phyloP scores from a whole-genome alignment of 1,140 invertebrate species.

The Alviniconcha marisindica region DNA sequence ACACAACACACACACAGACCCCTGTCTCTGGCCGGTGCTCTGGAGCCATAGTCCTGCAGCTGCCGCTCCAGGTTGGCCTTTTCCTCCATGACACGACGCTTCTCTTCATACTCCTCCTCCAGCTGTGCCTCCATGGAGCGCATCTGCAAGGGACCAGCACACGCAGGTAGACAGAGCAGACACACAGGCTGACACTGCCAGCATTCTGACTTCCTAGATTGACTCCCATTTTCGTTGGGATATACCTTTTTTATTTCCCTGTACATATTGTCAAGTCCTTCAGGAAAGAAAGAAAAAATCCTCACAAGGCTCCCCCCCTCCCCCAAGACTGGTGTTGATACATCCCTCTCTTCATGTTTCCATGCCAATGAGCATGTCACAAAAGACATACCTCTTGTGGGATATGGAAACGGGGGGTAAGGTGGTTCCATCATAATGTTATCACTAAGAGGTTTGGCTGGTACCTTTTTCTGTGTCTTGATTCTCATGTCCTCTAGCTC shows the following conservation, averaged over 20 bases:
- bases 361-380: no score
- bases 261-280: no score
- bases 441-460: not conserved
- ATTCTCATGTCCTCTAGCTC: conserved; percentile 93
- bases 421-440: no score
- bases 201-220: no score
- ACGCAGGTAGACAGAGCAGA: not conserved
- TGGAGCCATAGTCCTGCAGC: conserved; percentile 85
- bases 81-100: conserved; percentile 89
- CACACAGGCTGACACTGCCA: not conserved
- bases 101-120: conserved; percentile 94
- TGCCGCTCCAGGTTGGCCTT: conserved; percentile 93
- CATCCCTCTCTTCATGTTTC: no score
- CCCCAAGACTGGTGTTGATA: no score
- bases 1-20: conserved; percentile 49
- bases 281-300: no score
- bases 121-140: conserved; percentile 90
- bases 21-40: conserved; percentile 62
- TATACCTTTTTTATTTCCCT: no score
- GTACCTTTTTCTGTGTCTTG: conserved; percentile 92
- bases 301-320: no score
- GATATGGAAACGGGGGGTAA: no score
- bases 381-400: no score
- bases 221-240: no score
- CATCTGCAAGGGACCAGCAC: conserved; percentile 53